Evolutionary conservation across 2,797 vertebrate genomes (phyloP), one percentile per base, ranked within the genome.

Genomic region (Catamblyrhynchus diadema): DNA sequence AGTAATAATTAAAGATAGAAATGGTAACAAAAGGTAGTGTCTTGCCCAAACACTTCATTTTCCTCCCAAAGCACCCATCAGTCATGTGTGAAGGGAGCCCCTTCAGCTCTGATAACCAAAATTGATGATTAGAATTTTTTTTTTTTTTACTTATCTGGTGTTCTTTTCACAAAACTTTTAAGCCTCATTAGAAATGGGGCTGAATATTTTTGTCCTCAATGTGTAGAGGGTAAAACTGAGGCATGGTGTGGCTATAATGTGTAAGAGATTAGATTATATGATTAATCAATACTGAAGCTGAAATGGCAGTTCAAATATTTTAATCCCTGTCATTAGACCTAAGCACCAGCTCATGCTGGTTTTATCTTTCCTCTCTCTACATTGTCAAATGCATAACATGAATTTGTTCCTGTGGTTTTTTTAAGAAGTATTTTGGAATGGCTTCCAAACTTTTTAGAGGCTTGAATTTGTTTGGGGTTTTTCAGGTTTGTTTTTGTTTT

Each of bases 1-100:
- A 84, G 39, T 33, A 72, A 65, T 77, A 86, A 91, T n/a, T 77
- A 66, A 84, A 92, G 39, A 44, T 21, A 90, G 28, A 47, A 69
- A 39, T 71, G 4, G 54, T 73, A 83, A 86, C 33, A 93, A 74
- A 91, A 83, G 14, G 14, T 19, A 82, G 27, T 59, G 19, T 77
- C 27, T 44, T 62, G 42, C 23, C 66, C 53, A 42, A 60, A 79
- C 37, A 41, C 41, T 60, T 86, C 1, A 12, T 64, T 73, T 93
- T 54, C 9, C 2, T 88, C 50, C 51, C 61, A 47, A 50, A 54
- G 50, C 23, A 69, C 23, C 12, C 35, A 54, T 87, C 39, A 51
- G 32, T 45, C 61, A 22, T 25, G 9, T 65, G 54, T 64, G 45
- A 82, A 80, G n/a, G 16, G 42, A 85, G 21, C 21, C 33, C 35